A percentile compares a stretch with the other conserved stretches of the same genome.
phyloP scores from a whole-genome alignment of 1,140 invertebrate species.

The Caenorhabditis remanei region DNA sequence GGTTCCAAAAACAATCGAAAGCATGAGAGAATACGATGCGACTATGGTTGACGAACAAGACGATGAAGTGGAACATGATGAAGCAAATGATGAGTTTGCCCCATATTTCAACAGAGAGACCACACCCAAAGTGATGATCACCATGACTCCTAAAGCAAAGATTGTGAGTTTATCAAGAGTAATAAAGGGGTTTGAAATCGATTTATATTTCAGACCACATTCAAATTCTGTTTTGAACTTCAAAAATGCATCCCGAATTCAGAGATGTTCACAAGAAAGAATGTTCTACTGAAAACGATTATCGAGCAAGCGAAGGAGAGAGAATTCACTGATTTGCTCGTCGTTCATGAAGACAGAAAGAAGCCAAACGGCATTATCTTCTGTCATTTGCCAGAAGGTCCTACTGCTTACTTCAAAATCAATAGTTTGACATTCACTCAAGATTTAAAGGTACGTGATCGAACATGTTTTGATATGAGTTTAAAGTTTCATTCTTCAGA shows the following conservation, averaged over 20 bases:
- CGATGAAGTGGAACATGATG: conserved; percentile 82
- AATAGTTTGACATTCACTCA: conserved; percentile 80
- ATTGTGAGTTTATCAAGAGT: conserved; percentile 79
- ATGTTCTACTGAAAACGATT: conserved; percentile 92
- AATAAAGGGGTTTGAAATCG: not conserved
- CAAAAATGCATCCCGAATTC: conserved; percentile 92
- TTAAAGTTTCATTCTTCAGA: conserved; percentile 59
- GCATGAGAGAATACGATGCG: conserved; percentile 89
- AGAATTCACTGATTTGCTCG: conserved; percentile 89
- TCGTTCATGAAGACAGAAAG: conserved; percentile 92
- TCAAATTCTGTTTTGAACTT: conserved; percentile 92
- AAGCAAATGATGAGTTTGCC: conserved; percentile 89
- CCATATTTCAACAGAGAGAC: conserved; percentile 88
- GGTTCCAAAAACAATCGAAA: conserved; percentile 92
- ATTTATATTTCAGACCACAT: conserved; percentile 83
- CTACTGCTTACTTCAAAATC: conserved; percentile 88
- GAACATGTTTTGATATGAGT: conserved; percentile 46
- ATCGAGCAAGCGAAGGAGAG: conserved; percentile 85
- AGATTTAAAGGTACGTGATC: conserved; percentile 79
- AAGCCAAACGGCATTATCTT: conserved; percentile 91
- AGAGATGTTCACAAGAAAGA: conserved; percentile 84
- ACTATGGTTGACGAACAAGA: conserved; percentile 87
- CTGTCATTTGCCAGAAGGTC: conserved; percentile 93
- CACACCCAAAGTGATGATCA: conserved; percentile 93
- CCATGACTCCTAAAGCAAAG: conserved; percentile 90